phyloP scores from a whole-genome alignment of 2,888 invertebrate genomes.

The Chaetogeoica ovagalla region DNA sequence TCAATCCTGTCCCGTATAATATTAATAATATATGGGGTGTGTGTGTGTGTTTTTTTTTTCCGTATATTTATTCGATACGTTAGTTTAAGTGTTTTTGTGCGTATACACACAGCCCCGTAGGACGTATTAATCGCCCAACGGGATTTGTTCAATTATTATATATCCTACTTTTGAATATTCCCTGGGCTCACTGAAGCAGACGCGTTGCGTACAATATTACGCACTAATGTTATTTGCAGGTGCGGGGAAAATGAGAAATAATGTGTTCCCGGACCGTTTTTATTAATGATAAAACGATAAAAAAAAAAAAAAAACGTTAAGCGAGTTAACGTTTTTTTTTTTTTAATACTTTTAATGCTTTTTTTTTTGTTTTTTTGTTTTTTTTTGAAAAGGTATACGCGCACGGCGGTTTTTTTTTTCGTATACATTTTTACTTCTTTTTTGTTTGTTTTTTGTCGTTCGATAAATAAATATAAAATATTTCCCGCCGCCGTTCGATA shows the following conservation, averaged over 20 bases:
- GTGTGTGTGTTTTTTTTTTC: no score
- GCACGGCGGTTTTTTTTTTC: not conserved
- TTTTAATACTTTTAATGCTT: constrained; percentile 44
- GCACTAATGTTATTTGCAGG: not conserved
- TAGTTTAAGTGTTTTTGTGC: no score
- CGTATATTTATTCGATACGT: no score
- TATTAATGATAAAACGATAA: constrained; percentile 27
- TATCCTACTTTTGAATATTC: constrained; percentile 24
- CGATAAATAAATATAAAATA: constrained; percentile 11
- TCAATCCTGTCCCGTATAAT: no score
- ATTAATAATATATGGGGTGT: no score
- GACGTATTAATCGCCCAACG: constrained; percentile 21
- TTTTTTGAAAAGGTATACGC: not conserved
- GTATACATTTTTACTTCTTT: not conserved
- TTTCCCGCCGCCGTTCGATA: constrained; percentile 3
- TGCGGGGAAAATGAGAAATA: constrained; percentile 29
- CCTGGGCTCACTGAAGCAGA: constrained; percentile 6
- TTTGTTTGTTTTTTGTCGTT: constrained; percentile 30
- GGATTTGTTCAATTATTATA: constrained; percentile 36
- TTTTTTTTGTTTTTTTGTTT: not conserved
- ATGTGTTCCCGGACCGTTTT: constrained; percentile 18
- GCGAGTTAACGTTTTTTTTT: constrained; percentile 43
- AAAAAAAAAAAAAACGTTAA: constrained; percentile 2
- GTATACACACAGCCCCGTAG: no score
- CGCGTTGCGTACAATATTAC: not conserved